phyloP scores from a whole-genome alignment of 2,888 invertebrate genomes.

The Lissocephala sabroskyi region DNA sequence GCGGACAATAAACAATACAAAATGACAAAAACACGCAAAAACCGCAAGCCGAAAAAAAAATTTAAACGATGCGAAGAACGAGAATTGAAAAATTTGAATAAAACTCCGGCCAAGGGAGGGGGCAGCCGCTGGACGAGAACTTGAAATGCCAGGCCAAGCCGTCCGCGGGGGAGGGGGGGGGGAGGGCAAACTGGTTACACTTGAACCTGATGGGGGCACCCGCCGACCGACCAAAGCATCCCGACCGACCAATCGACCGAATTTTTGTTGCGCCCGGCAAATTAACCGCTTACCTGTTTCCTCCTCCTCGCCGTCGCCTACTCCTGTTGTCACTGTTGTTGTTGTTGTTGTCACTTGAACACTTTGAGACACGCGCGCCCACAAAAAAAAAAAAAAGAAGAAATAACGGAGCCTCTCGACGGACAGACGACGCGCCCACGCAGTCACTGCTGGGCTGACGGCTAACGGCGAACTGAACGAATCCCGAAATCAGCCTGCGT shows the following conservation, averaged over 20 bases:
- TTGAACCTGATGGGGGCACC: conserved; percentile 46
- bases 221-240: too few species aligned
- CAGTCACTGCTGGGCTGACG: too few species aligned
- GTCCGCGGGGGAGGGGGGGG: conserved; percentile 11
- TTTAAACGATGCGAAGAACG: conserved; percentile 30
- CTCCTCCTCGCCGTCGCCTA: too few species aligned
- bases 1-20: conserved; percentile 15
- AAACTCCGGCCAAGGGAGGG: too few species aligned
- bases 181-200: conserved; percentile 48
- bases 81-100: conserved; percentile 51
- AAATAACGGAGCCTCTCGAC: too few species aligned
- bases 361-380: too few species aligned
- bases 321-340: conserved; percentile 6
- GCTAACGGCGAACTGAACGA: too few species aligned
- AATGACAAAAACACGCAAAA: conserved; percentile 7
- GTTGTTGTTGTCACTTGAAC: conserved; percentile 13
- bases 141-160: conserved; percentile 28
- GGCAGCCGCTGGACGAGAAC: conserved; percentile 29
- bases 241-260: too few species aligned
- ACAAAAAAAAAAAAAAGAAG: too few species aligned
- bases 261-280: too few species aligned
- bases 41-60: not conserved
- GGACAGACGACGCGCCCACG: too few species aligned
- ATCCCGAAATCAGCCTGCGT: too few species aligned
- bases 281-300: not conserved